Evolutionary conservation across 2,888 invertebrate species (phyloP).

Genomic region (Lagria hirta): DNA sequence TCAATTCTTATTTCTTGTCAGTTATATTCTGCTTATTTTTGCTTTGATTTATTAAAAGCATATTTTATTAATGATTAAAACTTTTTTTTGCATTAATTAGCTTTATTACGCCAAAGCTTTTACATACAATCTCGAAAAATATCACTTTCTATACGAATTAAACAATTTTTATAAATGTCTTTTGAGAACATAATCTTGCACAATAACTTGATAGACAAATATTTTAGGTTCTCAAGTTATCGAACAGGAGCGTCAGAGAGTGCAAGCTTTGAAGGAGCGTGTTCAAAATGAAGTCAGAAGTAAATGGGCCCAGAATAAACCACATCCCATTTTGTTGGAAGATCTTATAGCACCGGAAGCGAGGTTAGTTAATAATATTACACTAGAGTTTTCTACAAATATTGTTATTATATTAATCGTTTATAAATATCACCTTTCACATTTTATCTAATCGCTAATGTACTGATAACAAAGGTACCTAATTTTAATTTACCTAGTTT

Average conservation of each 20-base stretch:
- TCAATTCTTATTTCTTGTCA: too few relatives aligned
- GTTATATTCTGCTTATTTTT: too few relatives aligned
- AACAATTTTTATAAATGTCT: background rate
- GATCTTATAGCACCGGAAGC: slow-evolving; percentile 48
- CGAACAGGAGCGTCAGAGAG: slow-evolving; percentile 85
- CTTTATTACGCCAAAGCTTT: background rate
- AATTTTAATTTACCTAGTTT: too few relatives aligned
- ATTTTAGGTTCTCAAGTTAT: slow-evolving; percentile 82
- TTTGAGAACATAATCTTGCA: background rate
- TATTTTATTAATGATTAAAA: too few relatives aligned
- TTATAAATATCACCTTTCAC: background rate
- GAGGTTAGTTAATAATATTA: slow-evolving; percentile 28
- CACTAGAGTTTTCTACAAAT: slow-evolving; percentile 22
- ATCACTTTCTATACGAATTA: background rate
- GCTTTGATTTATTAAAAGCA: too few relatives aligned
- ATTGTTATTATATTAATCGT: background rate
- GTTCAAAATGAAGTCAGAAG: slow-evolving; percentile 88
- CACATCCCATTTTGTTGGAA: slow-evolving; percentile 65
- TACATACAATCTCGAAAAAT: too few relatives aligned
- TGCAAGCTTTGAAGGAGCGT: slow-evolving; percentile 80
- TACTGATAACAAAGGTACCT: slow-evolving; percentile 1
- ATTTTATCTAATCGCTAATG: slow-evolving; percentile 4
- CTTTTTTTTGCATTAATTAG: background rate
- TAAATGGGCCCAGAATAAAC: slow-evolving; percentile 75
- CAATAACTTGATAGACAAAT: slow-evolving; percentile 11